Evolutionary conservation across 2,113 vertebrate genomes (phyloP), one percentile per base, ranked within the genome.

Genomic region (Aix galericulata): DNA sequence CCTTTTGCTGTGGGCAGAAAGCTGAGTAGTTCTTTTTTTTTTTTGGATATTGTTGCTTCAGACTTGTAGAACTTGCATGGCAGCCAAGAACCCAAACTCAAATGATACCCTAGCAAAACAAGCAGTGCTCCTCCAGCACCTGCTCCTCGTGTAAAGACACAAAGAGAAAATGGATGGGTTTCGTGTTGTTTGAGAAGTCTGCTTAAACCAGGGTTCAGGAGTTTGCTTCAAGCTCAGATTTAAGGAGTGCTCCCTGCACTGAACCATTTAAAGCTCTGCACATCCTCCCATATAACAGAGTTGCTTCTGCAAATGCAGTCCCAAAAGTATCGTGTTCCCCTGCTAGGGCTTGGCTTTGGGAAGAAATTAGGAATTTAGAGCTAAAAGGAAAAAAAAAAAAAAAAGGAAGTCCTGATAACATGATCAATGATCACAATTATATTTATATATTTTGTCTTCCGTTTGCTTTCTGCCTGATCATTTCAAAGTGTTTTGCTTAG

Each of bases 41-140:
- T 94, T 94, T 64, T 82, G 84, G 89, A 79, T 66, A 78, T 87
- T 2, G 4, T 36, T 68, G 56, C 81, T 89, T 89, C 5, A 5
- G 89, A 92, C 89, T 46, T 72, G 93, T 89, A 84, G 60, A 95
- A 96, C 91, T 95, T 7, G 81, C 46, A 78, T 12, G 40, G 81
- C 87, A 78, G 31, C 89, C 87, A 66, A 32, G 74, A 95, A 72
- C 56, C 46, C 89, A 40, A 95, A 79, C 78, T 84, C 60, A 31
- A 20, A 6, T 36, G 64, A 71, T 46, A 78, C 60, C 63, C 36
- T 29, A 79, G 84, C 31, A 75, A 86, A 96, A 46, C 73, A 59
- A 56, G 50, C 8, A 8, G 2, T 88, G 44, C 80, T 88, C 20
- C 53, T 63, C 48, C 55, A 63, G 66, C 72, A 25, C 59, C 48